Evolutionary conservation across 2,888 invertebrate genomes (phyloP).

Genomic region (Caenorhabditis panamensis): DNA sequence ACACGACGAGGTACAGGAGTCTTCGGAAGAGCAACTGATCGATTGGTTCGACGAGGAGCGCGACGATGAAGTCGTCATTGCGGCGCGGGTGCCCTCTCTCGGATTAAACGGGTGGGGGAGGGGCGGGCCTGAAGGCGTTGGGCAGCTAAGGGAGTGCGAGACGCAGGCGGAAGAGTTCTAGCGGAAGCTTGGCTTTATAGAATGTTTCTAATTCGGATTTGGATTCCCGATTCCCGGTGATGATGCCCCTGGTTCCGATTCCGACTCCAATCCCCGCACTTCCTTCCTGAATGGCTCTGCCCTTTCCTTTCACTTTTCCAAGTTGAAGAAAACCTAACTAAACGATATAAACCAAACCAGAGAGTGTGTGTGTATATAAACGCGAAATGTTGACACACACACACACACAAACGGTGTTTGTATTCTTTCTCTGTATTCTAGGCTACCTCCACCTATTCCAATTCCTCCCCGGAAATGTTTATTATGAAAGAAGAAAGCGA

Average conservation of each 20-base stretch:
- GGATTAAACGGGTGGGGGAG: background rate
- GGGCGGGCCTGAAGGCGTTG: conserved; percentile 14
- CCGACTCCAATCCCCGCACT: background rate
- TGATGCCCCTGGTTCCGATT: no score
- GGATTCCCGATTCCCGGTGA: background rate
- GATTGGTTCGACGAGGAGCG: conserved; percentile 29
- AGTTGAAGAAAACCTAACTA: conserved; percentile 7
- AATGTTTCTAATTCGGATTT: conserved; percentile 1
- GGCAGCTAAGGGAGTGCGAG: conserved; percentile 20
- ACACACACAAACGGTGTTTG: conserved; percentile 10
- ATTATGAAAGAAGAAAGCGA: background rate
- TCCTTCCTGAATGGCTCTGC: conserved; percentile 9
- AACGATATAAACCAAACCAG: background rate
- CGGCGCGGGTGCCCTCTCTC: conserved; percentile 4
- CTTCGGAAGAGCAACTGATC: conserved; percentile 33
- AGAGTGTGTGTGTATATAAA: background rate
- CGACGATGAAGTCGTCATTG: conserved; percentile 35
- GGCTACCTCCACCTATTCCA: no score
- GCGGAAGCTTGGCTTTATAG: conserved; percentile 7
- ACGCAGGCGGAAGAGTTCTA: conserved; percentile 17
- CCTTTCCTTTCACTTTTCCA: conserved; percentile 14
- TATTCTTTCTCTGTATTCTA: background rate
- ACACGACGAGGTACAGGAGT: conserved; percentile 15
- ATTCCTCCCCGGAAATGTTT: conserved; percentile 13
- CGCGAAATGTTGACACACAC: conserved; percentile 11